Evolutionary conservation across 2,113 vertebrate genomes (phyloP).

Genomic region (Merops nubicus): DNA sequence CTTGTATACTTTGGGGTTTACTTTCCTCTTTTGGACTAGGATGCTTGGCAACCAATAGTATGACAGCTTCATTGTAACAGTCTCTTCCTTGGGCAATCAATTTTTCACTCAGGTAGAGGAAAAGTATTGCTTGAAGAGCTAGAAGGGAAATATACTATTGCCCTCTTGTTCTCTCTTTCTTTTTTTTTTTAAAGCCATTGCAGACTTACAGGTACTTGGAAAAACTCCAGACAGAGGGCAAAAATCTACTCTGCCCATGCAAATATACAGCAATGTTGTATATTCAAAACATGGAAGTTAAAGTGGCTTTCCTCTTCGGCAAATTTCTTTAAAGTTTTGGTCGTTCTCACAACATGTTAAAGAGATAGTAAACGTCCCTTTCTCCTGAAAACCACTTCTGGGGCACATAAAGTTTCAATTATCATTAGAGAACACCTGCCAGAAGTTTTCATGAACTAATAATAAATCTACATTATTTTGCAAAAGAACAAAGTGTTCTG

Average conservation of each 20-base stretch:
- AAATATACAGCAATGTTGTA: not conserved
- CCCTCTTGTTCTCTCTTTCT: conserved; percentile 62
- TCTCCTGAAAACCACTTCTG: conserved; percentile 36
- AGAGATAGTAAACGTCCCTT: not conserved
- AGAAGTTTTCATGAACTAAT: conserved; percentile 38
- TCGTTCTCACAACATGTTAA: not conserved
- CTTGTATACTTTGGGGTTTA: conserved; percentile 6
- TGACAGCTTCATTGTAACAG: conserved; percentile 78
- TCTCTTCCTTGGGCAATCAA: conserved; percentile 79
- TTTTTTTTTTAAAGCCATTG: not conserved
- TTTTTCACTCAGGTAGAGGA: conserved; percentile 75
- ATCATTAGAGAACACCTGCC: conserved; percentile 3
- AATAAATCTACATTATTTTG: not conserved
- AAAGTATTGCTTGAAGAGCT: conserved; percentile 74
- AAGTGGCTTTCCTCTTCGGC: not conserved
- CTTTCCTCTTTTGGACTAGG: not conserved
- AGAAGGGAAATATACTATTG: conserved; percentile 68
- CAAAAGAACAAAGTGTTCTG: conserved; percentile 43
- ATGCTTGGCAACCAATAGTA: conserved; percentile 81
- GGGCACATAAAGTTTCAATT: conserved; percentile 14
- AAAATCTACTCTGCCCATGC: not conserved
- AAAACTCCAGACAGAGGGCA: not conserved
- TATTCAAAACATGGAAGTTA: not conserved
- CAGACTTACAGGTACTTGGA: not conserved
- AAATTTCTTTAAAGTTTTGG: not conserved